Conservation (phyloP, 1,140 invertebrate genomes). For the Stenopsyche tienmushanensis region DNA sequence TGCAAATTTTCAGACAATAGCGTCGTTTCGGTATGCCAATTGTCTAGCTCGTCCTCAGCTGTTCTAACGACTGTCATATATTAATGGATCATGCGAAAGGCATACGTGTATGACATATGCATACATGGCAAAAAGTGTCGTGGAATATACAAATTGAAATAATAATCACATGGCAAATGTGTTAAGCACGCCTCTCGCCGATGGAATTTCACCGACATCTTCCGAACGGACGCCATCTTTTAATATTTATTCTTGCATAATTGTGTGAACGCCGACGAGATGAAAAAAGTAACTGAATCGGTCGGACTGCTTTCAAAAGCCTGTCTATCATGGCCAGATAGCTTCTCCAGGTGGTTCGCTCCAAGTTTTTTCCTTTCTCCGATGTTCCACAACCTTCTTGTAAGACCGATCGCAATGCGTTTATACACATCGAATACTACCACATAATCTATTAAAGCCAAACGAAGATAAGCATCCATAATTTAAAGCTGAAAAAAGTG, state of each 20-base stretch:
- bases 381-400: neutral
- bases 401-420: neutral
- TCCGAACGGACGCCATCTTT: neutral
- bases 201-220: neutral
- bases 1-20: no score
- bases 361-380: neutral
- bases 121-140: neutral
- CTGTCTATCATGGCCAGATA: neutral
- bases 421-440: no score
- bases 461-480: no score
- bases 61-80: neutral
- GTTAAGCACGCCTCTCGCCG: no score
- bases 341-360: neutral
- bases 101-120: neutral
- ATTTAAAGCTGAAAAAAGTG: no score
- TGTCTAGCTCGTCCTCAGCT: neutral
- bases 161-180: no score
- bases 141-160: no score
- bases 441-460: no score
- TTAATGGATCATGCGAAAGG: no score
- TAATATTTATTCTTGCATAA: neutral
- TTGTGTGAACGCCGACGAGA: neutral
- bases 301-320: no score
- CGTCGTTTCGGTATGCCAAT: neutral
- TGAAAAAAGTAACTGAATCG: neutral